phyloP scores from a whole-genome alignment of 2,888 invertebrate genomes.

The Pheosia gnoma region DNA sequence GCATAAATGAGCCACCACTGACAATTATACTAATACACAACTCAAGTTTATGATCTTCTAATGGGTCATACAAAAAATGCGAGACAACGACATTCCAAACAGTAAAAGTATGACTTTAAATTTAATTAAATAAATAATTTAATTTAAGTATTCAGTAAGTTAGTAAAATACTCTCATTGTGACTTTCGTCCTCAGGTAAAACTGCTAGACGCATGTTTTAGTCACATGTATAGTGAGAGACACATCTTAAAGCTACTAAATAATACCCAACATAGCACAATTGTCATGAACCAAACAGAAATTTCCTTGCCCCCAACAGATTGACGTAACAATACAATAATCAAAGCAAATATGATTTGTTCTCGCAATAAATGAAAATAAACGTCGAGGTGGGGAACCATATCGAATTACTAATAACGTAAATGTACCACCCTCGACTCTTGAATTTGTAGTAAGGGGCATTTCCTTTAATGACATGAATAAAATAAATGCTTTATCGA shows the following conservation, averaged over 20 bases:
- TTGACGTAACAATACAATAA: slow-evolving; percentile 50
- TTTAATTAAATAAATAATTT: no score
- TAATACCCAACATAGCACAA: slow-evolving; percentile 2
- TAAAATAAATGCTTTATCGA: background rate
- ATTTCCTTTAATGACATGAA: slow-evolving; percentile 8
- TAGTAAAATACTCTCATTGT: no score
- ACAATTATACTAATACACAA: no score
- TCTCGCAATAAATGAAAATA: slow-evolving; percentile 44
- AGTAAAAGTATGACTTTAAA: no score
- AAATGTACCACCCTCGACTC: slow-evolving; percentile 20
- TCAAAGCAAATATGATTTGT: slow-evolving; percentile 55
- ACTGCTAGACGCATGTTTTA: no score
- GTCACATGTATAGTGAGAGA: no score
- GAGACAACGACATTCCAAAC: no score
- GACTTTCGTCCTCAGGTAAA: no score
- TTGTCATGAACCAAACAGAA: slow-evolving; percentile 15
- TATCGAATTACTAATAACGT: slow-evolving; percentile 50
- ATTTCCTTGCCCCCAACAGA: slow-evolving; percentile 16
- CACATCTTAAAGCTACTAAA: background rate
- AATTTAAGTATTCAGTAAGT: no score
- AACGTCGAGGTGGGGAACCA: slow-evolving; percentile 39
- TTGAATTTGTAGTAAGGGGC: slow-evolving; percentile 5
- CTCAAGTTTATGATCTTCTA: no score
- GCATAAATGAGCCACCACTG: no score
- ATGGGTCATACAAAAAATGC: no score